Base-by-base conservation (phyloP, 2,113 vertebrate genomes). In the Scatophagus argus region DNA sequence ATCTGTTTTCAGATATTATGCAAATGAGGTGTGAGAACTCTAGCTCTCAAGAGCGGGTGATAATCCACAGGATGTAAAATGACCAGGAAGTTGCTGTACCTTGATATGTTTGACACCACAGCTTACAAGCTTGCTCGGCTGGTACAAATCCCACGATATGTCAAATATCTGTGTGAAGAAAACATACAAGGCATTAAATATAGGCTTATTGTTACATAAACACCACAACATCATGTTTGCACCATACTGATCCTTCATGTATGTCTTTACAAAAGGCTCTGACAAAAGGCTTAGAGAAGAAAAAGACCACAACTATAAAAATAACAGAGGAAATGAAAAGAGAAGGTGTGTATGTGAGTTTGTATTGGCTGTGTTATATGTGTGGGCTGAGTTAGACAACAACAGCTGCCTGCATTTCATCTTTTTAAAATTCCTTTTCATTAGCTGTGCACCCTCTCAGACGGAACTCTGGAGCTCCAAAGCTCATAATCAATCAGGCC, bases 71-170 rank as follows among this genome's bases (percentile, higher is more conserved):
- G 38, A 61, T 43, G 55, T 34, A 14, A 71, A 70, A 70, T 55
- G 51, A 86, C 52, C 64, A 44, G 47, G 62, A 83, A 63, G 68
- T 62, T 11, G 65, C 61, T 82, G 86, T 96, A 98, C 97, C 97
- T 98, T 98, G 87, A 98, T 98, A 87, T 98, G 97, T 93, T 98
- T 98, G 88, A 98, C 97, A 0, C 97, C 97, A 88, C 97, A 98
- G 95, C 97, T 98, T 82, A 98, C 97, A 0, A 98, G 96, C 87
- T 97, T 98, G 94, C 96, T 98, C 71, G 97, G 96, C 91, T 98
- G 97, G 92, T 97, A 97, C 89, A 98, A 93, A 94, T 98, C 97
- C 97, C 97, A 98, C 59, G 97, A 97, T 93, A 98, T 96, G 95
- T 98, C 97, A 94, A 98, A 98, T 95, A 98, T 98, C 97, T 98